Evolutionary conservation across 2,113 vertebrate genomes (phyloP).

Genomic region (Motacilla alba): DNA sequence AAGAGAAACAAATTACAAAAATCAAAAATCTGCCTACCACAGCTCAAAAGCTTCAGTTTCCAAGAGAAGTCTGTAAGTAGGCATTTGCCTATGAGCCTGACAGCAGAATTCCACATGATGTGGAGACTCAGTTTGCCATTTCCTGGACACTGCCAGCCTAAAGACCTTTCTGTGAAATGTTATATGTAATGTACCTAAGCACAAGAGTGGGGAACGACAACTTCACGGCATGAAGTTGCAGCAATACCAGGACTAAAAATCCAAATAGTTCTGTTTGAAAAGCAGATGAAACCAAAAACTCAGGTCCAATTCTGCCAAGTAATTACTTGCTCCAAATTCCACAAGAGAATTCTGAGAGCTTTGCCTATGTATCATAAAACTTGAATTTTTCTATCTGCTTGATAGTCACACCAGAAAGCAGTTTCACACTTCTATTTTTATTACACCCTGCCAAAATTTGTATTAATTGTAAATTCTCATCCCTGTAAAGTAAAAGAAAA

Average conservation of each 20-base stretch:
- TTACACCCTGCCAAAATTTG: background rate
- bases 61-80: background rate
- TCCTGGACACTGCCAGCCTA: background rate
- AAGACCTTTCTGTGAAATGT: background rate
- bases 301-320: background rate
- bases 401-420: background rate
- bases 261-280: background rate
- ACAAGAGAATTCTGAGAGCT: background rate
- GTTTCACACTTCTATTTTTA: background rate
- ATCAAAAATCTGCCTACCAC: background rate
- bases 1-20: background rate
- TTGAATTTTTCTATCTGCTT: background rate
- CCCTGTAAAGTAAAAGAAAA: background rate
- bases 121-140: background rate
- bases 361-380: fast-evolving
- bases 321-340: background rate
- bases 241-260: background rate
- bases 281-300: background rate
- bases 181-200: background rate
- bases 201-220: background rate
- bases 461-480: background rate
- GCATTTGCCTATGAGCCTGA: background rate
- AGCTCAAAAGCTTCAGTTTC: background rate
- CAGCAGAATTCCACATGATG: fast-evolving
- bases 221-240: background rate